Percentiles rank a stretch among this genome's conserved stretches.
Conservation (phyloP, 2,113 vertebrate species). For the Trematomus loennbergii region DNA sequence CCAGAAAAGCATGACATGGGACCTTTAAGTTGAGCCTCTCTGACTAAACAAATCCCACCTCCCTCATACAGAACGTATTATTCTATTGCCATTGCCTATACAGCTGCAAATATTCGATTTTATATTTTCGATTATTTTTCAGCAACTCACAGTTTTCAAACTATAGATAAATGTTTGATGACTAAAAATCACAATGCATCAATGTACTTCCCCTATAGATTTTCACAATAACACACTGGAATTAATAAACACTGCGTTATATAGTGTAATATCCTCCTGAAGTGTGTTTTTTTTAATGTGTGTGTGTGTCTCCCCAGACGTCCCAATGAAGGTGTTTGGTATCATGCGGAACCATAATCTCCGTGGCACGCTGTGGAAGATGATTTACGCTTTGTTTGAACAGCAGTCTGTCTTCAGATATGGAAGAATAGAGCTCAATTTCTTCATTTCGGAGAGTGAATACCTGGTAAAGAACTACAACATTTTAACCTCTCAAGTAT, state of each 20-base stretch:
- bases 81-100: not conserved
- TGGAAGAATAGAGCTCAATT: slow-evolving; percentile 91
- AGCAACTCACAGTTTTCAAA: not conserved
- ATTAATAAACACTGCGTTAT: not conserved
- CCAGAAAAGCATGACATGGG: too few species aligned
- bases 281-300: slow-evolving; percentile 28
- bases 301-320: slow-evolving; percentile 80
- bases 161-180: not conserved
- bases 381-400: slow-evolving; percentile 88
- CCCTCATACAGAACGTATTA: not conserved
- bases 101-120: not conserved
- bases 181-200: not conserved
- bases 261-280: not conserved
- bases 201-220: not conserved
- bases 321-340: slow-evolving; percentile 90
- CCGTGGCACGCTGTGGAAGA: slow-evolving; percentile 87
- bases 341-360: slow-evolving; percentile 85
- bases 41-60: slow-evolving; percentile 1
- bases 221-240: too few species aligned
- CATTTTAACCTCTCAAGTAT: not conserved
- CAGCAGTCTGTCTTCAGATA: slow-evolving; percentile 89
- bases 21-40: not conserved
- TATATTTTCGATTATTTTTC: not conserved
- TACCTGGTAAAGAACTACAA: slow-evolving; percentile 82
- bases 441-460: slow-evolving; percentile 91